Evolutionary conservation across 2,113 vertebrate species (phyloP), one percentile per base, ranked within the genome.

Genomic region (Geococcyx californianus): DNA sequence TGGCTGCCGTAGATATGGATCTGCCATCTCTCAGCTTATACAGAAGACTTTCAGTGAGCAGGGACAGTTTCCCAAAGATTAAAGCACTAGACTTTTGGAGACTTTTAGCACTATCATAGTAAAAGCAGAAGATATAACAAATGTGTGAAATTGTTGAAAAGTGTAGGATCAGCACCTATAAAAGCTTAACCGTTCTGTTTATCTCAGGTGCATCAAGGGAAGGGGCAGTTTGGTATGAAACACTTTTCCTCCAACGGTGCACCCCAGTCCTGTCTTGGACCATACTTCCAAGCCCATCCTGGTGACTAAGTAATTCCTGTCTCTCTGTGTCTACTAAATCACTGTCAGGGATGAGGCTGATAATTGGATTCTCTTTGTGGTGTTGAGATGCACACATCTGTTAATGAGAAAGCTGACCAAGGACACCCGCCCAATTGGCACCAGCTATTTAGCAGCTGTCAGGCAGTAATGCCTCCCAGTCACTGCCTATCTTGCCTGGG

Each of bases 361-460:
- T 94, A 84, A 96, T 51, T 92, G 83, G 29, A 62, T 89, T 95
- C 69, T 90, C 63, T 89, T 91, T 81, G 73, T 75, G 63, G 33
- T 58, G 55, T 51, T 88, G 58, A 84, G 70, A 36, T 40, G 58
- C 2, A 2, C 54, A 76, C 88, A 95, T 63, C 84, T 92, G 90
- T 81, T 94, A 91, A 80, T 80, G 49, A 84, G 82, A 69, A 90
- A 77, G 64, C 14, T 79, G 81, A 88, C 88, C 58, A 62, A 70
- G 45, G 77, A 66, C 85, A 76, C 16, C 2, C 9, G 76, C 60
- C 60, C 75, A 38, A 4, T 19, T 90, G 88, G 81, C 85, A 84
- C 40, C n/a, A 59, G 54, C 64, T 69, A 58, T 78, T 89, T 86
- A 94, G 80, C 93, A 96, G 94, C 88, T 95, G 93, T 79, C 90